Evolutionary conservation across 2,797 vertebrate genomes (phyloP).

Genomic region (Sebastes steindachneri): DNA sequence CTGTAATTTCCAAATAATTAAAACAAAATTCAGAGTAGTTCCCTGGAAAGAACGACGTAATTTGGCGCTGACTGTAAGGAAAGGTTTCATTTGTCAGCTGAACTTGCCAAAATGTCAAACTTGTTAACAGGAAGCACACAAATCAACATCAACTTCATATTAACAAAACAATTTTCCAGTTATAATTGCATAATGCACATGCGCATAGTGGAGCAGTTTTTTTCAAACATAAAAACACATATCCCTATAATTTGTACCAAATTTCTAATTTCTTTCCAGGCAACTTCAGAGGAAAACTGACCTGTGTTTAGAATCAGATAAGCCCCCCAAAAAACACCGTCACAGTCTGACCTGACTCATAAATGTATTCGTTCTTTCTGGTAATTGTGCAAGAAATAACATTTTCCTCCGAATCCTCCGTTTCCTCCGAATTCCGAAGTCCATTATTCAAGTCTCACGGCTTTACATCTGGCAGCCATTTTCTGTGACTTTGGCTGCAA

Average conservation of each 20-base stretch:
- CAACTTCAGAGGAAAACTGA: neutral
- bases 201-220: neutral
- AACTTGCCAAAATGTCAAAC: neutral
- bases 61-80: neutral
- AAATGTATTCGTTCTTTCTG: neutral
- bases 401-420: fast-evolving
- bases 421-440: too few species aligned
- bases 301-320: neutral
- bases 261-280: neutral
- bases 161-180: neutral
- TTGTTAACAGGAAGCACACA: neutral
- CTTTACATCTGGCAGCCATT: neutral
- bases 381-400: neutral
- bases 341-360: neutral
- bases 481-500: neutral
- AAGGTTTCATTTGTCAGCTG: neutral
- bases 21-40: neutral
- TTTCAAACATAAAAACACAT: neutral
- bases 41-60: neutral
- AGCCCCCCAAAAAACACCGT: too few species aligned
- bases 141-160: neutral
- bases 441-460: neutral
- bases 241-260: neutral
- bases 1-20: neutral
- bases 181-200: neutral